Evolutionary conservation across 37 sponge, comb jelly and placozoan species (phyloP).

Genomic region (Chondrilla cf. caribensis): DNA sequence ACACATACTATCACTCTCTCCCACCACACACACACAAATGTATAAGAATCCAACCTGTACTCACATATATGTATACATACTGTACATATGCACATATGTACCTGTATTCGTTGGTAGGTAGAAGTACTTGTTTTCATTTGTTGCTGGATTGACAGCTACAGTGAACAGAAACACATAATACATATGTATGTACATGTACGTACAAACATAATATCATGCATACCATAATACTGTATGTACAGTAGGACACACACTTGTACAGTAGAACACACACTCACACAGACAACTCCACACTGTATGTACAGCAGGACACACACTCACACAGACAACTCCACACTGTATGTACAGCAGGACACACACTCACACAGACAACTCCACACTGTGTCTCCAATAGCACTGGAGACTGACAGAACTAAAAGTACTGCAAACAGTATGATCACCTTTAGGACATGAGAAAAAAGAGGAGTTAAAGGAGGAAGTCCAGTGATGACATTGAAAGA

Average conservation of each 20-base stretch:
- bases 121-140: background rate
- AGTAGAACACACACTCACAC: background rate
- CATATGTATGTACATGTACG: background rate
- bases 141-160: background rate
- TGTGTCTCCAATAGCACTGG: slow-evolving; percentile 37
- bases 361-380: slow-evolving; percentile 40
- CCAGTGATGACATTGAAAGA: background rate
- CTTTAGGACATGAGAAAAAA: slow-evolving; percentile 12
- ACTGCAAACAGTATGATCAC: slow-evolving; percentile 41
- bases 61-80: too few relatives aligned
- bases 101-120: slow-evolving; percentile 4
- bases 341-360: background rate
- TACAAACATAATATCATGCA: background rate
- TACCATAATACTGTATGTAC: background rate
- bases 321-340: background rate
- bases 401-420: slow-evolving; percentile 38
- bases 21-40: too few relatives aligned
- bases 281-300: background rate
- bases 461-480: background rate
- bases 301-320: background rate
- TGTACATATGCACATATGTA: background rate
- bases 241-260: background rate
- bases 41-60: too few relatives aligned
- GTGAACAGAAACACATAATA: background rate
- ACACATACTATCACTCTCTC: too few relatives aligned